A percentile compares a stretch with the other conserved stretches of the same genome.
phyloP scores from a whole-genome alignment of 2,113 vertebrate species.

The Semicossyphus pulcher region DNA sequence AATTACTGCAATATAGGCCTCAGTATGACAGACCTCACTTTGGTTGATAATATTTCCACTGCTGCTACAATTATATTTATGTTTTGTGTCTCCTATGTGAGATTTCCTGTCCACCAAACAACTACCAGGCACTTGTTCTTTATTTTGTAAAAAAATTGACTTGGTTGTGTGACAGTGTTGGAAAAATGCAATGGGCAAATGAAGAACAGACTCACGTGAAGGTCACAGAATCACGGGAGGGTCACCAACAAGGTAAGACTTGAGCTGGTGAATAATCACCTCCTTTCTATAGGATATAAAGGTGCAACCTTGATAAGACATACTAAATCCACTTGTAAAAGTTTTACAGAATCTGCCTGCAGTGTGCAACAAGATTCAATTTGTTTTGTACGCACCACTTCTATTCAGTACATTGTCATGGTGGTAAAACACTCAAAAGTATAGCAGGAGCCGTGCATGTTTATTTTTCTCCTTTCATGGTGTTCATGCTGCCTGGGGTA shows the following conservation, averaged over 20 bases:
- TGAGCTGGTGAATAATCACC: not conserved
- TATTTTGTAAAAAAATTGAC: no score
- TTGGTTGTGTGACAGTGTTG: no score
- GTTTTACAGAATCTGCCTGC: conserved; percentile 1
- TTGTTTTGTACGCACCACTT: not conserved
- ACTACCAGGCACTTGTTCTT: no score
- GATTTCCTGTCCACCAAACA: not conserved
- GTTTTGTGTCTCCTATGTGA: not conserved
- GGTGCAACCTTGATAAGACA: conserved; percentile 38
- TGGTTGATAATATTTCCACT: not conserved
- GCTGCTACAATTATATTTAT: not conserved
- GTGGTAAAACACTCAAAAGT: not conserved
- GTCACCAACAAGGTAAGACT: no score
- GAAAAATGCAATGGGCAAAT: not conserved
- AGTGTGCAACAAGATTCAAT: not conserved
- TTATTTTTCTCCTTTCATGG: not conserved
- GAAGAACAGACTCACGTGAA: not conserved
- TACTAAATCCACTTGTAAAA: not conserved
- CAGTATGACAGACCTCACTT: not conserved
- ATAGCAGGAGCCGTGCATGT: not conserved
- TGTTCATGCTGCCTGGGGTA: not conserved
- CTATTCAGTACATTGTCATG: not conserved
- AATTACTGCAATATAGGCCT: not conserved
- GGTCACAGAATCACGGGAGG: no score
- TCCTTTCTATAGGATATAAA: not conserved